A percentile compares a stretch with the other conserved stretches of the same genome.
phyloP scores from a whole-genome alignment of 2,797 vertebrate species.

The Cryptoprocta ferox region DNA sequence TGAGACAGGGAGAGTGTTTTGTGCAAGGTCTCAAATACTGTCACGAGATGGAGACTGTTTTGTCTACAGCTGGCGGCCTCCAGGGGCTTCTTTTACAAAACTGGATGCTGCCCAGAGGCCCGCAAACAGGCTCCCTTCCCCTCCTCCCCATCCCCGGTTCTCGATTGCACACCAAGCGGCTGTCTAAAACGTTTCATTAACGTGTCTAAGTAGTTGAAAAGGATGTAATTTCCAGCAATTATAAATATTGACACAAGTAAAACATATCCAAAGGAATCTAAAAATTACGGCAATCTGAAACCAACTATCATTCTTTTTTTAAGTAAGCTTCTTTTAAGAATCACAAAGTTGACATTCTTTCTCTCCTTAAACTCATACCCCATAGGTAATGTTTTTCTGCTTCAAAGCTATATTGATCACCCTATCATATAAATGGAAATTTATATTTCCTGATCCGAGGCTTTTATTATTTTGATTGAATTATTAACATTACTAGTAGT shows the following conservation, averaged over 20 bases:
- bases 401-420: constrained; percentile 20
- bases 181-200: background rate
- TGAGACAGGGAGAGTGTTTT: background rate
- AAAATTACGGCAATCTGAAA: background rate
- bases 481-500: constrained; percentile 13
- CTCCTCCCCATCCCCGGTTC: accelerated
- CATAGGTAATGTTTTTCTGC: background rate
- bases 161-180: background rate
- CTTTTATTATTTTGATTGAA: background rate
- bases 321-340: background rate
- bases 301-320: background rate
- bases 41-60: background rate
- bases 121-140: background rate
- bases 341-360: background rate
- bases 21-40: background rate
- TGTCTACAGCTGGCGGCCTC: background rate
- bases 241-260: background rate
- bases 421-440: background rate
- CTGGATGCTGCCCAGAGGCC: background rate
- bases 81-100: background rate
- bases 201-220: background rate
- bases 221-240: background rate
- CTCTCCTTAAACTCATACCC: background rate
- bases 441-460: background rate
- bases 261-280: background rate